Evolutionary conservation across 1,140 invertebrate genomes (phyloP).

Genomic region (Helicoverpa zea): DNA sequence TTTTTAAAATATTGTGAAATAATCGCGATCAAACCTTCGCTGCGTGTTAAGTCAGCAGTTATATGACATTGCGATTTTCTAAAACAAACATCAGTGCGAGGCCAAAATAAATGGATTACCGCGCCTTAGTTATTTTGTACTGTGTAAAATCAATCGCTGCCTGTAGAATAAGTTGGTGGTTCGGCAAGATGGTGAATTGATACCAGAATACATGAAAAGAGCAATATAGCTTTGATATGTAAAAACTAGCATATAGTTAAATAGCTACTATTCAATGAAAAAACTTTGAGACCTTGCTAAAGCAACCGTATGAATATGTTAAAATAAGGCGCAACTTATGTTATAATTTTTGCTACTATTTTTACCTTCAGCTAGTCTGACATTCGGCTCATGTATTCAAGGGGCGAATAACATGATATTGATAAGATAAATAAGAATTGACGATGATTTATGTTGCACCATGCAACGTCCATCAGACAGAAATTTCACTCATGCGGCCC

Average conservation of each 20-base stretch:
- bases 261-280: not conserved
- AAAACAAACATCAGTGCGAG: conserved; percentile 17
- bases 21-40: not conserved
- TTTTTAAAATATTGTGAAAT: not conserved
- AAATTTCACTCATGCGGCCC: conserved; percentile 1
- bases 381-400: conserved; percentile 4
- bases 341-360: not conserved
- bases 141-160: not conserved
- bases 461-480: not conserved
- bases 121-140: not conserved
- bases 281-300: not conserved
- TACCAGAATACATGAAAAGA: too few relatives aligned
- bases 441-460: conserved; percentile 22
- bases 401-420: conserved; percentile 2
- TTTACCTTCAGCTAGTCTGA: not conserved
- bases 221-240: too few relatives aligned
- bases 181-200: too few relatives aligned
- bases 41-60: not conserved
- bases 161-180: too few relatives aligned
- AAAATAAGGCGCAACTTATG: not conserved
- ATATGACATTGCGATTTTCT: not conserved
- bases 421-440: conserved; percentile 40
- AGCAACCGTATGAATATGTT: not conserved
- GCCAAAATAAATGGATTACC: conserved; percentile 8
- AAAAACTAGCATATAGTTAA: not conserved